Conservation (phyloP, 2,797 vertebrate species). For the Mormyrus proboscirostris region DNA sequence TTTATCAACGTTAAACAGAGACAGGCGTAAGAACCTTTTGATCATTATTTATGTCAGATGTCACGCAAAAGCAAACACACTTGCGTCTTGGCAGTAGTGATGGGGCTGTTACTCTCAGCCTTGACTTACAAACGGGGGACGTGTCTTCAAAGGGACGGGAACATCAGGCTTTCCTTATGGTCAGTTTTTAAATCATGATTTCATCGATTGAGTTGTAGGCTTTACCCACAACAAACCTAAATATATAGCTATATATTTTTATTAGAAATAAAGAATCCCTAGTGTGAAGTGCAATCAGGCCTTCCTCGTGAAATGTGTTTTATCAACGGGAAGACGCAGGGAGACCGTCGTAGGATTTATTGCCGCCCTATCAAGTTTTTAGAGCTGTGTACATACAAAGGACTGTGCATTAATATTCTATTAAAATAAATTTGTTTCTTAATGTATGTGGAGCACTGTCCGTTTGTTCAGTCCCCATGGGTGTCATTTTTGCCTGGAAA, state of each 20-base stretch:
- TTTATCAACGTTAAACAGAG: background rate
- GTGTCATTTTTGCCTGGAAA: background rate
- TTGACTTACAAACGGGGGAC: background rate
- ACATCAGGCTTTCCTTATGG: conserved; percentile 35
- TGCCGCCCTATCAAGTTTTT: conserved; percentile 47
- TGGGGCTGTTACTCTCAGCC: background rate
- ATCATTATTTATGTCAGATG: background rate
- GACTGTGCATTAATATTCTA: conserved; percentile 58
- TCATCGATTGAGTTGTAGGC: conserved; percentile 40
- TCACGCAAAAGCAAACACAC: background rate
- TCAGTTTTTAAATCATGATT: conserved; percentile 29
- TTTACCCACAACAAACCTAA: conserved; percentile 36
- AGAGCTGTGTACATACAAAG: conserved; percentile 56
- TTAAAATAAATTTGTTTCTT: conserved; percentile 25
- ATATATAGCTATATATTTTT: conserved; percentile 36
- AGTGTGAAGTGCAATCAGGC: conserved; percentile 62
- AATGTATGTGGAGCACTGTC: conserved; percentile 11
- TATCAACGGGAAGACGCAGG: conserved; percentile 14
- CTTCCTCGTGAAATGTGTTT: conserved; percentile 38
- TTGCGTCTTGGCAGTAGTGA: background rate
- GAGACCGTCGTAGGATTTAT: conserved; percentile 39
- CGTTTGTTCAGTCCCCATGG: background rate
- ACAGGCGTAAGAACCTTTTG: background rate
- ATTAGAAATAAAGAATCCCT: conserved; percentile 32
- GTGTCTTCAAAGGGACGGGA: conserved; percentile 14